Conservation (phyloP, 1,140 invertebrate species). For the Drosophila fuyamai region DNA sequence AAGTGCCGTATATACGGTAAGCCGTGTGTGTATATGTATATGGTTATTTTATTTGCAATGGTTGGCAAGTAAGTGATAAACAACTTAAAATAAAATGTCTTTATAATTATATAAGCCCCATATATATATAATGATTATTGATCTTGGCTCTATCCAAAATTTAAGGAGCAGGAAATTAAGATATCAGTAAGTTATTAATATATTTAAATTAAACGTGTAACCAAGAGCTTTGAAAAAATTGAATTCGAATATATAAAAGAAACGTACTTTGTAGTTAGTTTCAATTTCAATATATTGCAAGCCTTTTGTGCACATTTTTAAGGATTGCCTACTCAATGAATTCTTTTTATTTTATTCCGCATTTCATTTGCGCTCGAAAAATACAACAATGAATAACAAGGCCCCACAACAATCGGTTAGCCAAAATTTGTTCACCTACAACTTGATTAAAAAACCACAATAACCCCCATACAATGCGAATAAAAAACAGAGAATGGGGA, state of each 20-base stretch:
- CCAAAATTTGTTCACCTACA: conserved; percentile 68
- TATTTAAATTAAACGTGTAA: too few species aligned
- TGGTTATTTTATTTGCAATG: background rate
- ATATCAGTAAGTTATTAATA: too few species aligned
- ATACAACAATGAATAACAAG: conserved; percentile 7
- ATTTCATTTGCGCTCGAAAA: conserved; percentile 14
- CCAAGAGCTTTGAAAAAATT: background rate
- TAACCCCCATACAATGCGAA: conserved; percentile 28
- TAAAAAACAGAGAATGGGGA: conserved; percentile 25
- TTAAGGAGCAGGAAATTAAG: too few species aligned
- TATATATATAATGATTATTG: background rate
- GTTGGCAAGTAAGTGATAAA: conserved; percentile 12
- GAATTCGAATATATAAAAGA: background rate
- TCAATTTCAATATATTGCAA: conserved; percentile 6
- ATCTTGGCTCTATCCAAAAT: too few species aligned
- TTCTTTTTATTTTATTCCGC: background rate
- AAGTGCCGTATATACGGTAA: conserved; percentile 15
- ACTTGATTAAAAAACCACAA: conserved; percentile 83
- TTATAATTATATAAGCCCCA: background rate
- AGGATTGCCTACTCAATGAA: conserved; percentile 6
- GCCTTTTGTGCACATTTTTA: background rate
- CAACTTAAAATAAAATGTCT: background rate
- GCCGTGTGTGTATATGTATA: conserved; percentile 2
- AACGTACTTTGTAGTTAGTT: background rate
- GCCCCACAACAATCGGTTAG: conserved; percentile 22